A percentile compares a stretch with the other conserved stretches of the same genome.
These are phyloP conservation scores for Meloidogyne exigua DNA, from an alignment of 1,140 invertebrate genomes.

Conservation along the genomic window DNA sequence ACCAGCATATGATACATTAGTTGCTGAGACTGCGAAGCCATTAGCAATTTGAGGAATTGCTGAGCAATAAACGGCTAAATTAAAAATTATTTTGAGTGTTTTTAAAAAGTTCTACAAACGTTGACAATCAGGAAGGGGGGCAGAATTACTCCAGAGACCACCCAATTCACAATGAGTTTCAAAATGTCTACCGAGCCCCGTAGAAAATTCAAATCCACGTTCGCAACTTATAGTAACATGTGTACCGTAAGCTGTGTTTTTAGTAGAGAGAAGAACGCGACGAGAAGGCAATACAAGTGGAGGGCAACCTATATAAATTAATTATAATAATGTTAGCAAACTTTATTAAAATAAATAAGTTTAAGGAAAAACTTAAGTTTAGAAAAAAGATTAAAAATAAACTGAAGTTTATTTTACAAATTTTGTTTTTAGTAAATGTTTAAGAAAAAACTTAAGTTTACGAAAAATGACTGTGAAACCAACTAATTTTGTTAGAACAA, in stretches of 20 bases:
- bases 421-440: too few relatives aligned
- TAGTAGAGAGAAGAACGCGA: slow-evolving; percentile 73
- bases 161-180: slow-evolving; percentile 74
- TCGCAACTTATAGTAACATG: slow-evolving; percentile 85
- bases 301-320: slow-evolving; percentile 77
- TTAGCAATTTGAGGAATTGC: slow-evolving; percentile 95
- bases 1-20: slow-evolving; percentile 88
- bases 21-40: slow-evolving; percentile 88
- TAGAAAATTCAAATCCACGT: slow-evolving; percentile 88
- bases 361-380: too few relatives aligned
- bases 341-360: too few relatives aligned
- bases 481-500: not conserved
- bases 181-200: slow-evolving; percentile 64
- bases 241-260: slow-evolving; percentile 87
- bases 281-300: slow-evolving; percentile 78
- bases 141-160: slow-evolving; percentile 82
- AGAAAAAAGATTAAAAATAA: too few relatives aligned
- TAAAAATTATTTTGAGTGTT: not conserved
- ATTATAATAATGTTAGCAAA: too few relatives aligned
- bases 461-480: not conserved
- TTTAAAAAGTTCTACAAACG: slow-evolving; percentile 65
- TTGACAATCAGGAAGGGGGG: slow-evolving; percentile 88
- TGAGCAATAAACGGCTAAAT: slow-evolving; percentile 86
- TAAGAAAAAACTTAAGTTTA: not conserved
- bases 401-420: too few relatives aligned